phyloP scores from a whole-genome alignment of 2,888 invertebrate species.

The Diplazon laetatorius region DNA sequence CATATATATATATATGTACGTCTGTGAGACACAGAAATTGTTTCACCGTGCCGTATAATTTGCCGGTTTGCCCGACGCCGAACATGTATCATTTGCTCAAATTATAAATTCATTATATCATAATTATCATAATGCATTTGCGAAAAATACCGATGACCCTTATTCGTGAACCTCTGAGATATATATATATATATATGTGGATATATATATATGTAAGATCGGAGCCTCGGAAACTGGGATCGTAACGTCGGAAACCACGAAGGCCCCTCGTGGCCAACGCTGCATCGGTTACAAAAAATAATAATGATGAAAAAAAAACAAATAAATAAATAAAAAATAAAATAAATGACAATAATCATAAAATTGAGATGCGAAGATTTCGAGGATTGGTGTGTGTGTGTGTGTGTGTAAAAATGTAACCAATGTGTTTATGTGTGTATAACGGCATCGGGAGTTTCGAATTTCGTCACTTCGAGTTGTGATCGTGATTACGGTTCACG shows the following conservation, averaged over 20 bases:
- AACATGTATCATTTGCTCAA: constrained; percentile 81
- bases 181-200: too few relatives aligned
- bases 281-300: neutral
- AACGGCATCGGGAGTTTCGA: constrained; percentile 49
- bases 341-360: too few relatives aligned
- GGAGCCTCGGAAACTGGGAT: constrained; percentile 38
- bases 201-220: constrained; percentile 4
- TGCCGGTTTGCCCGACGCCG: constrained; percentile 74
- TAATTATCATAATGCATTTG: constrained; percentile 81
- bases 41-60: constrained; percentile 79
- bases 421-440: constrained; percentile 35
- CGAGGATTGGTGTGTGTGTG: too few relatives aligned
- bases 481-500: constrained; percentile 41
- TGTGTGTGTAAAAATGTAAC: constrained; percentile 39
- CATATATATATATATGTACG: neutral
- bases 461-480: constrained; percentile 34
- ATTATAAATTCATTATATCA: constrained; percentile 82
- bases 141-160: constrained; percentile 75
- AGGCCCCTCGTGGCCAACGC: neutral
- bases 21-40: constrained; percentile 74
- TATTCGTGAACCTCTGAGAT: constrained; percentile 61
- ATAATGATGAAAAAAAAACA: constrained; percentile 15
- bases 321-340: constrained; percentile 2
- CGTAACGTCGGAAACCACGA: constrained; percentile 31
- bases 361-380: constrained; percentile 33